Evolutionary conservation across 2,797 vertebrate species (phyloP).

Genomic region (Threskiornis aethiopicus): DNA sequence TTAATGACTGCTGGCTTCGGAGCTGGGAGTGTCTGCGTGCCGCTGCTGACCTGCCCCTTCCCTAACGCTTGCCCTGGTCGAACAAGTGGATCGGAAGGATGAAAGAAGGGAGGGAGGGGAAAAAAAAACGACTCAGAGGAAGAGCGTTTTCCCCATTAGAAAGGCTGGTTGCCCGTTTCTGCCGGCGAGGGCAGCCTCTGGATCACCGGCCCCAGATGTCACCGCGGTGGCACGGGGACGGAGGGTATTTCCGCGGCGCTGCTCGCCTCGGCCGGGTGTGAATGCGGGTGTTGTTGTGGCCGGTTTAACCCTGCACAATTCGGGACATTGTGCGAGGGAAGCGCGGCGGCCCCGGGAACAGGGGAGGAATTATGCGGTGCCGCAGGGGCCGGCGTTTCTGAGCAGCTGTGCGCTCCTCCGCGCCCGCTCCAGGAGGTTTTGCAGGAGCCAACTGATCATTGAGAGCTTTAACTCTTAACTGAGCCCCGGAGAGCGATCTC

Average conservation of each 20-base stretch:
- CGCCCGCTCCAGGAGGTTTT: not conserved
- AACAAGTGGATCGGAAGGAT: not conserved
- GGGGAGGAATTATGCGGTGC: slow-evolving; percentile 63
- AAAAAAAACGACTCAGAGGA: not conserved
- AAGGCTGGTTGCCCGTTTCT: not conserved
- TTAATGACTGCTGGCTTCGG: not conserved
- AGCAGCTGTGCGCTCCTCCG: slow-evolving; percentile 61
- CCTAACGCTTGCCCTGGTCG: not conserved
- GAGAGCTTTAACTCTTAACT: slow-evolving; percentile 54
- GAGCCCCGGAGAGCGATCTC: not conserved
- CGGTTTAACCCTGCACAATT: slow-evolving; percentile 44
- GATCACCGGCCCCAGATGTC: not conserved
- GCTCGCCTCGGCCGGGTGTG: not conserved
- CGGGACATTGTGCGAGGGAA: slow-evolving; percentile 40
- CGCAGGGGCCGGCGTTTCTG: slow-evolving; percentile 9
- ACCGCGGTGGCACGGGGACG: not conserved
- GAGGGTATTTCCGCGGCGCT: not conserved
- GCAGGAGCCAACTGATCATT: not conserved
- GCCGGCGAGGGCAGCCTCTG: not conserved
- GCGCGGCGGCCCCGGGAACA: slow-evolving; percentile 38
- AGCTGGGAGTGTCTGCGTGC: not conserved
- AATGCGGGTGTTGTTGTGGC: slow-evolving; percentile 59
- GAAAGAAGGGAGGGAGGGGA: not conserved
- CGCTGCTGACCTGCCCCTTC: slow-evolving; percentile 18
- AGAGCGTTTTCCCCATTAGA: rapidly evolving